These are phyloP conservation scores for Pogoniulus pusillus DNA, from an alignment of 2,797 vertebrate species.

Conservation along the genomic window DNA sequence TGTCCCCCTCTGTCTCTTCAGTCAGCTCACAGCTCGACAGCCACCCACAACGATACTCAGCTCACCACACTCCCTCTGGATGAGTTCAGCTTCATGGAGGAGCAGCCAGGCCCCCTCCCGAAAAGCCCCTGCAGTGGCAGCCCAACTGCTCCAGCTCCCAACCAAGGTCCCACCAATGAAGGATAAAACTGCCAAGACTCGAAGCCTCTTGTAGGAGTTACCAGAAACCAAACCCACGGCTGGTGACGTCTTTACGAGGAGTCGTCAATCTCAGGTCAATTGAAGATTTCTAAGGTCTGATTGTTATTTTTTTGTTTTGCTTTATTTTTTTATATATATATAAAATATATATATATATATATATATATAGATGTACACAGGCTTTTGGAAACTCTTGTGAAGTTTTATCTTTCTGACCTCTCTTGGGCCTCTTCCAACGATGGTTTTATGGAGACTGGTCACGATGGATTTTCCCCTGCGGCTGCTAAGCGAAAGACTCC, in stretches of 20 bases:
- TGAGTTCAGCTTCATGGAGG: constrained; percentile 80
- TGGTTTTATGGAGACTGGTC: not conserved
- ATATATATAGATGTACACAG: constrained; percentile 33
- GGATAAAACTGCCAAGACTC: constrained; percentile 75
- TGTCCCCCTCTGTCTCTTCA: constrained; percentile 50
- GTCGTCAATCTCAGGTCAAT: constrained; percentile 92
- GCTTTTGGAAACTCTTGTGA: constrained; percentile 59
- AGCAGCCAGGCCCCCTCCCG: constrained; percentile 49
- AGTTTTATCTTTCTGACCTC: constrained; percentile 45
- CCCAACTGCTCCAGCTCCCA: not conserved
- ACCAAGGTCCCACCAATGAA: constrained; percentile 62
- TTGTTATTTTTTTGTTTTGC: constrained; percentile 77
- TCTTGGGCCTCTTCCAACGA: not conserved
- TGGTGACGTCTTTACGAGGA: constrained; percentile 72
- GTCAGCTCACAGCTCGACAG: constrained; percentile 63
- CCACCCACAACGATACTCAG: constrained; percentile 79
- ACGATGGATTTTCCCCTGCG: not conserved
- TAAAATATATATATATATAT: not conserved
- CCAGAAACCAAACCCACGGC: constrained; percentile 36
- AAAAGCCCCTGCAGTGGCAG: not conserved
- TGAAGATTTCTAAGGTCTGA: constrained; percentile 68
- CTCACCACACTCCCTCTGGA: constrained; percentile 84
- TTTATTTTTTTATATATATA: constrained; percentile 68
- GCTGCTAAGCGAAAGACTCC: constrained; percentile 38
- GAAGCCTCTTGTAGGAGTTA: constrained; percentile 64